Evolutionary conservation across 2,888 invertebrate genomes (phyloP).

Genomic region (Rhagophthalmus giganteus): DNA sequence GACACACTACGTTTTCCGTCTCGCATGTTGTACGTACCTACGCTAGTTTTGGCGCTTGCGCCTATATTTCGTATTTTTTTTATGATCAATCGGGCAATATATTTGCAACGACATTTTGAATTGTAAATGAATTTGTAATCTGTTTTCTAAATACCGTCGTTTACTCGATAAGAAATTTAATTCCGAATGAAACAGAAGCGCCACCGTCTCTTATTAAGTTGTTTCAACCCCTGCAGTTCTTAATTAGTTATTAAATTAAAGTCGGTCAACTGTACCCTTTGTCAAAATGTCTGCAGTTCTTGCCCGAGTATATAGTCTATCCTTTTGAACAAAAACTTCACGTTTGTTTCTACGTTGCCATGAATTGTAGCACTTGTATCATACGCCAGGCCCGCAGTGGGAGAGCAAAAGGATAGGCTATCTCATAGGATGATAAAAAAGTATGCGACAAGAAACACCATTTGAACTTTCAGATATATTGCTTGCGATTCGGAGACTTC

Average conservation of each 20-base stretch:
- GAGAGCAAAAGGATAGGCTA: conserved; percentile 45
- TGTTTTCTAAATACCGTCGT: too few relatives aligned
- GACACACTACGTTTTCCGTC: conserved; percentile 41
- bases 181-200: conserved; percentile 32
- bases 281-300: conserved; percentile 15
- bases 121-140: too few relatives aligned
- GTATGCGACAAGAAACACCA: conserved; percentile 45
- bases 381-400: conserved; percentile 44
- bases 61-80: not conserved
- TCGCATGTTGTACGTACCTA: conserved; percentile 34
- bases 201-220: conserved; percentile 34
- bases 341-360: conserved; percentile 36
- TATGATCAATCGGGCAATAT: not conserved
- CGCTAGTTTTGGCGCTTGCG: conserved; percentile 29
- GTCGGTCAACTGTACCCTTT: conserved; percentile 26
- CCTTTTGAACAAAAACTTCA: conserved; percentile 25
- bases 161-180: too few relatives aligned
- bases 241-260: conserved; percentile 39
- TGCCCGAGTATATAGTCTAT: conserved; percentile 10
- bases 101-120: too few relatives aligned
- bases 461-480: conserved; percentile 46
- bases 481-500: conserved; percentile 37
- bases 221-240: conserved; percentile 27
- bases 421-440: conserved; percentile 45
- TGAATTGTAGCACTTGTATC: conserved; percentile 44